A percentile compares a stretch with the other conserved stretches of the same genome.
Conservation (phyloP, 2,888 invertebrate species). For the Stenoptilia bipunctidactyla region DNA sequence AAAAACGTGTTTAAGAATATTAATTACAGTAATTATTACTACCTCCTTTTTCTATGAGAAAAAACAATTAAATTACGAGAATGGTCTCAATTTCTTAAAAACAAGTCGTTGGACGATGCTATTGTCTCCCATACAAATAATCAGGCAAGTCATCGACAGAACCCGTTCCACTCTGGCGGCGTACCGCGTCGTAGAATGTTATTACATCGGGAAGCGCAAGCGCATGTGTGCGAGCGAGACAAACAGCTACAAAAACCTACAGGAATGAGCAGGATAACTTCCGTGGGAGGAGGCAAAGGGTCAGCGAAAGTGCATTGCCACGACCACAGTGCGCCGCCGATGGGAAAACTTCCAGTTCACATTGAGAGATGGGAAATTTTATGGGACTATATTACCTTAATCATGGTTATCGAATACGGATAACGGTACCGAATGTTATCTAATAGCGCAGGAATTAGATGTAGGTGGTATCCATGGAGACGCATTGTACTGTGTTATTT, state of each 20-base stretch:
- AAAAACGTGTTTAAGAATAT: too few relatives aligned
- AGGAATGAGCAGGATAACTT: constrained; percentile 44
- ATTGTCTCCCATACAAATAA: constrained; percentile 62
- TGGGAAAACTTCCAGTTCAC: constrained; percentile 54
- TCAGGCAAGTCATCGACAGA: constrained; percentile 63
- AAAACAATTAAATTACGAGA: too few relatives aligned
- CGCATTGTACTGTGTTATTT: too few relatives aligned
- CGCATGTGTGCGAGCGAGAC: constrained; percentile 50
- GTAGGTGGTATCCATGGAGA: too few relatives aligned
- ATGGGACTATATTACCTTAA: constrained; percentile 21
- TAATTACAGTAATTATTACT: too few relatives aligned
- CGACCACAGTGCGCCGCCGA: constrained; percentile 56
- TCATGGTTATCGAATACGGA: too few relatives aligned
- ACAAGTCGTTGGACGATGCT: constrained; percentile 24
- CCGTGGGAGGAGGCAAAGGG: constrained; percentile 63
- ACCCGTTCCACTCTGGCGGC: constrained; percentile 66
- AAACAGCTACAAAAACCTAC: constrained; percentile 36
- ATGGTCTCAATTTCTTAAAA: constrained; percentile 1
- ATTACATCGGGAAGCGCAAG: constrained; percentile 62
- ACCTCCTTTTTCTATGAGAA: too few relatives aligned
- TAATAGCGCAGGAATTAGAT: too few relatives aligned
- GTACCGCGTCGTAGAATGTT: constrained; percentile 68
- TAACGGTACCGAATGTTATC: too few relatives aligned
- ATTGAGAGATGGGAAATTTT: constrained; percentile 39
- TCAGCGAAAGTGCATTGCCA: constrained; percentile 71